phyloP scores from a whole-genome alignment of 2,113 vertebrate genomes.

The Narcine bancroftii region DNA sequence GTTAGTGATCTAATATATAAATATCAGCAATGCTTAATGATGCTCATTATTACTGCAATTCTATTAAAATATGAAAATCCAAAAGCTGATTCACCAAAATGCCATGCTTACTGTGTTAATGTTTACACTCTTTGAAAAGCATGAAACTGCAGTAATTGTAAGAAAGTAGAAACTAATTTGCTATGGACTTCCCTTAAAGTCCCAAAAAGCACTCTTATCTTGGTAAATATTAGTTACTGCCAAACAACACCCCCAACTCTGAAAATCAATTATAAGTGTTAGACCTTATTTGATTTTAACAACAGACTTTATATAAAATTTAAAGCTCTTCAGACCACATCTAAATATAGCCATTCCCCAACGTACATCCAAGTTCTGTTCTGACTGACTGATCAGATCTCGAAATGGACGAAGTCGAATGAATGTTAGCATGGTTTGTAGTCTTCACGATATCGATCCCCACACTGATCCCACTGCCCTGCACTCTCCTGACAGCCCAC shows the following conservation, averaged over 20 bases:
- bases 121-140: not conserved
- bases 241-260: not conserved
- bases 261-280: not conserved
- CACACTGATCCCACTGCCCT: no score
- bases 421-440: no score
- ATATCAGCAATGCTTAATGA: not conserved
- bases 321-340: no score
- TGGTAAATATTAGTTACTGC: not conserved
- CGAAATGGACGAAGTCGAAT: no score
- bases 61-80: not conserved
- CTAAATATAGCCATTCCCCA: no score
- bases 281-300: not conserved
- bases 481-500: no score
- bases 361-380: no score
- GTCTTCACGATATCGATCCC: no score
- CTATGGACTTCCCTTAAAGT: not conserved
- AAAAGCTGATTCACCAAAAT: not conserved
- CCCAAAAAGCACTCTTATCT: no score
- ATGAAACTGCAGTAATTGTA: not conserved
- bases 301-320: not conserved
- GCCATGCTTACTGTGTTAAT: not conserved
- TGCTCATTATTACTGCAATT: not conserved
- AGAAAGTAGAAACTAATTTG: not conserved
- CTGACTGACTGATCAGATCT: no score
- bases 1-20: not conserved